phyloP scores from a whole-genome alignment of 2,888 invertebrate genomes.

The Polyploca ridens region DNA sequence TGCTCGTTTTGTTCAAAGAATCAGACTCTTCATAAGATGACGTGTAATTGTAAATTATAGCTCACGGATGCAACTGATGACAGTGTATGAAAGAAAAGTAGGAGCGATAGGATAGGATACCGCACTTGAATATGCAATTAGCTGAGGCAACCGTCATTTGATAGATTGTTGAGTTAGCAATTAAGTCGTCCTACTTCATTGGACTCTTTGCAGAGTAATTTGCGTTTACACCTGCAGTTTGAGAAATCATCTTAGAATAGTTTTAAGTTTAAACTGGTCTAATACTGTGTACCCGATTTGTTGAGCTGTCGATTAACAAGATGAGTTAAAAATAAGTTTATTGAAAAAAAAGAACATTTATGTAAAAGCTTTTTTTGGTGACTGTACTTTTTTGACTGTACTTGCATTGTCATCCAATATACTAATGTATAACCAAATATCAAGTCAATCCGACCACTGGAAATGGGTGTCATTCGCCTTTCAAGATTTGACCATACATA shows the following conservation, averaged over 20 bases:
- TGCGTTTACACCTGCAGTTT: neutral
- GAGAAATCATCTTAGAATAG: too few relatives aligned
- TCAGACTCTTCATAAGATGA: neutral
- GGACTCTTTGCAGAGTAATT: neutral
- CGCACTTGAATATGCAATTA: slow-evolving; percentile 6
- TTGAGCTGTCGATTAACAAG: too few relatives aligned
- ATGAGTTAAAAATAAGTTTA: too few relatives aligned
- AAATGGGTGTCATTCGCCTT: too few relatives aligned
- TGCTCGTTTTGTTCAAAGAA: slow-evolving; percentile 7
- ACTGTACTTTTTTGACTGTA: too few relatives aligned
- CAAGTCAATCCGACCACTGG: too few relatives aligned
- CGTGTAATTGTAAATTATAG: slow-evolving; percentile 5
- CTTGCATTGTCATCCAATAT: too few relatives aligned
- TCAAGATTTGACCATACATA: too few relatives aligned
- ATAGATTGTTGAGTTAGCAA: neutral
- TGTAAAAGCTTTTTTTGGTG: too few relatives aligned
- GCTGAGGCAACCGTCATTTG: slow-evolving; percentile 9
- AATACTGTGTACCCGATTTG: too few relatives aligned
- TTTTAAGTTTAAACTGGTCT: neutral
- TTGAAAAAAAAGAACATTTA: too few relatives aligned
- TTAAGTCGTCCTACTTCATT: neutral
- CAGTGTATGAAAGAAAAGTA: slow-evolving; percentile 7
- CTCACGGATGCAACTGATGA: slow-evolving; percentile 1
- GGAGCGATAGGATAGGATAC: neutral
- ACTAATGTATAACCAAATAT: too few relatives aligned